phyloP scores from a whole-genome alignment of 2,888 invertebrate species.

The Charanyca ferruginea region DNA sequence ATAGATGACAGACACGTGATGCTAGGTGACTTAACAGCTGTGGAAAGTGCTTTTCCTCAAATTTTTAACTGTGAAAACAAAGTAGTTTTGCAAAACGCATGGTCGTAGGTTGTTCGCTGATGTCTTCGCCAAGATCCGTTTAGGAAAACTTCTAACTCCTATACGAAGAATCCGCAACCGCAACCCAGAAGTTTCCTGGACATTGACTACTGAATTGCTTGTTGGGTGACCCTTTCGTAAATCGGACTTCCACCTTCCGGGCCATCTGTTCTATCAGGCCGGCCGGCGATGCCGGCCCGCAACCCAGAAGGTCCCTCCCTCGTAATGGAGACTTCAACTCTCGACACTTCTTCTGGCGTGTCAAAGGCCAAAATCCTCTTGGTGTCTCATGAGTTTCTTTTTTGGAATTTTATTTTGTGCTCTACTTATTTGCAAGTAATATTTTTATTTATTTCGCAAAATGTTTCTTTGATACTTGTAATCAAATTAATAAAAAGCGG shows the following conservation, averaged over 20 bases:
- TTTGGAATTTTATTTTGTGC: no score
- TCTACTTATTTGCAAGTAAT: no score
- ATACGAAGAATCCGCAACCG: background rate
- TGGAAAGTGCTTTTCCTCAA: background rate
- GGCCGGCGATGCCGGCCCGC: no score
- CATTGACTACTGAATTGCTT: background rate
- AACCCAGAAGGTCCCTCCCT: no score
- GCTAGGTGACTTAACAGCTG: no score
- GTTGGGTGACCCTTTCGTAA: background rate
- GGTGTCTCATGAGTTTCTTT: background rate
- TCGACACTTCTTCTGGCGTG: no score
- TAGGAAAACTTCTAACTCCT: background rate
- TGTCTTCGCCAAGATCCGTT: background rate
- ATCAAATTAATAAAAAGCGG: background rate
- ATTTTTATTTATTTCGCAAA: background rate
- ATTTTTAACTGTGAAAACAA: no score
- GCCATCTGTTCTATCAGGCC: background rate
- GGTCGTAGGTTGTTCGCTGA: background rate
- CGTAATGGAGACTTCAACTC: no score
- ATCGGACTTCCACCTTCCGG: background rate
- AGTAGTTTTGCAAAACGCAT: no score
- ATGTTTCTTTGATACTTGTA: background rate
- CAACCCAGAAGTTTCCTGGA: background rate
- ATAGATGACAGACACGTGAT: no score
- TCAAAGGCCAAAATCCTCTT: background rate